A percentile compares a stretch with the other conserved stretches of the same genome.
Evolutionary conservation across 2,113 vertebrate genomes (phyloP).

Genomic region (Mesocricetus auratus): DNA sequence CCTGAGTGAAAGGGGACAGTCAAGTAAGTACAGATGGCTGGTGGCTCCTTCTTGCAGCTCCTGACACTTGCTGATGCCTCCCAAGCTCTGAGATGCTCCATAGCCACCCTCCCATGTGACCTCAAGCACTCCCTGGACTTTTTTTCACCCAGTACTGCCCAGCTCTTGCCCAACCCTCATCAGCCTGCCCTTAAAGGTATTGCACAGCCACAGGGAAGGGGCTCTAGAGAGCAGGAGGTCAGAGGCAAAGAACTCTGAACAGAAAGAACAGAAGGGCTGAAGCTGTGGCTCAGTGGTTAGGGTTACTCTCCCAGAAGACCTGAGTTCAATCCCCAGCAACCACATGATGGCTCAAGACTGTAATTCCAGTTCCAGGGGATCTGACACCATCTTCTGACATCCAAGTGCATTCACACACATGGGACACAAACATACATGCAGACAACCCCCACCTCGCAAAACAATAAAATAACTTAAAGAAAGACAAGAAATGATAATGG

Average conservation of each 20-base stretch:
- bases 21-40: neutral
- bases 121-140: neutral
- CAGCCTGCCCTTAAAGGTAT: neutral
- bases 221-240: neutral
- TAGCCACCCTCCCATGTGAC: neutral
- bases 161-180: neutral
- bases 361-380: neutral
- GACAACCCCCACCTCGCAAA: neutral
- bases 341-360: neutral
- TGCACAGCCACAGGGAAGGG: neutral
- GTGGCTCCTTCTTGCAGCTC: neutral
- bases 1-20: neutral
- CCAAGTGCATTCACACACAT: neutral
- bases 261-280: neutral
- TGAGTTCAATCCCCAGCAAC: neutral
- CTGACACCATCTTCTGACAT: neutral
- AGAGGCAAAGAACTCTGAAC: neutral
- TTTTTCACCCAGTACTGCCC: neutral
- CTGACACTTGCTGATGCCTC: neutral
- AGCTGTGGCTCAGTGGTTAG: neutral
- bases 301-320: neutral
- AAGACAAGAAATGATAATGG: neutral
- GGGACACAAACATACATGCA: neutral
- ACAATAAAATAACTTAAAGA: neutral
- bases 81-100: too few relatives aligned